Percentiles rank a stretch among this genome's conserved stretches.
Evolutionary conservation across 1,140 invertebrate species (phyloP).

Genomic region (Tetramorium alpestre): DNA sequence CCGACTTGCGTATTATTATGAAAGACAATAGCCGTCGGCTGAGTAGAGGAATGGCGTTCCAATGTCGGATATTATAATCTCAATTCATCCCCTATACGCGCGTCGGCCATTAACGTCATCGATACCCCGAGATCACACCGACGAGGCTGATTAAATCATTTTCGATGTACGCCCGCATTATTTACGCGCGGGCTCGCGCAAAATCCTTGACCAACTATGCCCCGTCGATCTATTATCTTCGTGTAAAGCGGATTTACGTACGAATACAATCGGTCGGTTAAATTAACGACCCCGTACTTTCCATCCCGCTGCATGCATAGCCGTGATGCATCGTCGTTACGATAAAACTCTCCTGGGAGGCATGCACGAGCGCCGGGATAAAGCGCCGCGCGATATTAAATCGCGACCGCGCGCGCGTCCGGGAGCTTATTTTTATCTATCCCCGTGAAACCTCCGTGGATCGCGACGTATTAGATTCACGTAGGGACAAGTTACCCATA

Average conservation of each 20-base stretch:
- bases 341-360: constrained; percentile 50
- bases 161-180: background rate
- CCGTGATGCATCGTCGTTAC: constrained; percentile 48
- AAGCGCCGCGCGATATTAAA: constrained; percentile 57
- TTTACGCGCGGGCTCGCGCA: background rate
- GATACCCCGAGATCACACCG: constrained; percentile 22
- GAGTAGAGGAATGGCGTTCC: background rate
- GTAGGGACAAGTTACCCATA: constrained; percentile 28
- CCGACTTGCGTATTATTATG: constrained; percentile 31
- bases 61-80: constrained; percentile 41
- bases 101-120: background rate
- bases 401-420: constrained; percentile 31
- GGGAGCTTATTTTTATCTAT: constrained; percentile 57
- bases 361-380: constrained; percentile 12
- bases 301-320: constrained; percentile 2
- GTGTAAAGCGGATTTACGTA: constrained; percentile 47
- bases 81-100: background rate
- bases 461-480: constrained; percentile 37
- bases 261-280: constrained; percentile 52
- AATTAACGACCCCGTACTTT: constrained; percentile 53
- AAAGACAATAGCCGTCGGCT: constrained; percentile 19
- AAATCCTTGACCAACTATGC: constrained; percentile 39
- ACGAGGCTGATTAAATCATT: constrained; percentile 40
- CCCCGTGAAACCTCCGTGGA: constrained; percentile 3
- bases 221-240: constrained; percentile 44